phyloP scores from a whole-genome alignment of 2,797 vertebrate species.

The Ibycter americanus region DNA sequence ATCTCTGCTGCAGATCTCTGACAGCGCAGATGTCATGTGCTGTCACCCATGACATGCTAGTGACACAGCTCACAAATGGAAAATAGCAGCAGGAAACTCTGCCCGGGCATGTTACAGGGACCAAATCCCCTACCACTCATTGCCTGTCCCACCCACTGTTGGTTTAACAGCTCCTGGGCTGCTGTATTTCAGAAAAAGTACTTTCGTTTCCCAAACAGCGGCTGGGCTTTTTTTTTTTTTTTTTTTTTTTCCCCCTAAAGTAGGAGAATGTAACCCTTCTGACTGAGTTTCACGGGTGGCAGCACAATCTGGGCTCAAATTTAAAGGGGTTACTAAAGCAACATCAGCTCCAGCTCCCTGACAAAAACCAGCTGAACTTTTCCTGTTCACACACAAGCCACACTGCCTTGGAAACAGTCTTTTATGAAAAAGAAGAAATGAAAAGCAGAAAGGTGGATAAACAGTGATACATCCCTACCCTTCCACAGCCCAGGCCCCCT shows the following conservation, averaged over 20 bases:
- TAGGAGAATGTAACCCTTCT: background rate
- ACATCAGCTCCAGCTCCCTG: background rate
- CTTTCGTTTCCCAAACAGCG: background rate
- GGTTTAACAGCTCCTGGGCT: background rate
- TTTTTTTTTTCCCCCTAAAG: background rate
- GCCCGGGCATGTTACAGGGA: background rate
- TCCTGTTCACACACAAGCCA: background rate
- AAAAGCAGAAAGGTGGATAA: background rate
- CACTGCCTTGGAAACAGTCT: background rate
- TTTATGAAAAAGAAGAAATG: background rate
- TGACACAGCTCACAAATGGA: background rate
- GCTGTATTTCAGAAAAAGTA: background rate
- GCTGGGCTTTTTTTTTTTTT: too few relatives aligned
- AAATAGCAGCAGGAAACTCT: background rate
- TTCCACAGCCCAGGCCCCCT: background rate
- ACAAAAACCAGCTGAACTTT: background rate
- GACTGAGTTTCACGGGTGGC: background rate
- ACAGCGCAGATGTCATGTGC: background rate
- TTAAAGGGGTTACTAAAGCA: background rate
- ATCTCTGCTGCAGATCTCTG: background rate
- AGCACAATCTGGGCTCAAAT: background rate
- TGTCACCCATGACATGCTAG: background rate
- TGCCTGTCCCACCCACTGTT: background rate
- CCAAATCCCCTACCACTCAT: background rate
- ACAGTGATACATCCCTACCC: background rate